Base-by-base conservation (phyloP, 2,888 invertebrate species). In the Drosophila monieri region DNA sequence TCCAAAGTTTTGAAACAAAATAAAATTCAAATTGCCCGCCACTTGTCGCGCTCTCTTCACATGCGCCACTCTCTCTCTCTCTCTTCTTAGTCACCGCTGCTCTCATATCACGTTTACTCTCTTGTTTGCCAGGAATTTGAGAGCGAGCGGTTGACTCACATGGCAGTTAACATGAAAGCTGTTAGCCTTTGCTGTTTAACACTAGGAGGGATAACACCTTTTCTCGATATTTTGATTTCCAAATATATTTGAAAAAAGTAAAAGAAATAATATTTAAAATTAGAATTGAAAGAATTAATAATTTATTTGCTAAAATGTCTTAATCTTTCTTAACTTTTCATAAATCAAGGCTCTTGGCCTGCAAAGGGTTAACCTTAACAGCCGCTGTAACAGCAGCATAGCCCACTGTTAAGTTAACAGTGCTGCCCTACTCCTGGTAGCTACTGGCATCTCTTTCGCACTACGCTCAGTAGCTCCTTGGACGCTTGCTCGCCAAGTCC, bases 31-130 rank as follows among this genome's bases (percentile, higher is more conserved):
- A 64, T 53, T 53, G 64, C 62, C 64, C 64, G 64, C 64, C 64
- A 64, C 64, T 64, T 64, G 64, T 64, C 64, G 62, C 52, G 9
- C 52, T 64, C 52, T 53, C 53, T n/a, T 18, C 51, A 27, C 35
- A 27, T 35, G 21, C 49, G 25, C 43, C 21, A 9, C 32, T 43
- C 27, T 51, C 60, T 39, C 47, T 27, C 27, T 9, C 32, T 32
- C 32, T 52, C n/a, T 12, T 12, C 18, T 52, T 43, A 14, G n/a
- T 25, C 48, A n/a, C n/a, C n/a, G n/a, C n/a, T n/a, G n/a, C n/a
- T n/a, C n/a, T n/a, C n/a, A n/a, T n/a, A n/a, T 48, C 25, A 44
- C 39, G 2, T 14, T 41, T 18, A 12, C 51, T 54, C 49, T 48
- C 21, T 43, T 3, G 3, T 18, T 23, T n/a, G 8, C 6, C 8